Conservation (phyloP, 2,797 vertebrate species). For the Chaetodon trifasciatus region DNA sequence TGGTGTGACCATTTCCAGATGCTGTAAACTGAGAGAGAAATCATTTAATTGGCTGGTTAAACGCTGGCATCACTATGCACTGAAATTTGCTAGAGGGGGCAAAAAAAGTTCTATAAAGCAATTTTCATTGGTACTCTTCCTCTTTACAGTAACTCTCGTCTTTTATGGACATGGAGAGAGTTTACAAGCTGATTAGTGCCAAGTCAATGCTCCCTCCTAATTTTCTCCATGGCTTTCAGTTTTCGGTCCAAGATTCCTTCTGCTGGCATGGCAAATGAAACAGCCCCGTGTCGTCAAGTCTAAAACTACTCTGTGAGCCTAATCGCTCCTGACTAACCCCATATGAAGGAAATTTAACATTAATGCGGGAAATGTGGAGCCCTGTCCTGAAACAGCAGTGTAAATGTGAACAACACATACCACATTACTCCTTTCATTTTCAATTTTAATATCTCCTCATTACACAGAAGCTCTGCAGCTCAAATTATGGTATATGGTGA, state of each 20-base stretch:
- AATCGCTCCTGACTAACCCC: slow-evolving; percentile 56
- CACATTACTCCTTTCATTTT: slow-evolving; percentile 33
- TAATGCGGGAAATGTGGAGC: slow-evolving; percentile 32
- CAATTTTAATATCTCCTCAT: slow-evolving; percentile 44
- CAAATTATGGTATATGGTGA: slow-evolving; percentile 30
- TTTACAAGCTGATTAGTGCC: slow-evolving; percentile 59
- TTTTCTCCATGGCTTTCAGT: slow-evolving; percentile 48
- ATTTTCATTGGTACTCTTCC: slow-evolving; percentile 37
- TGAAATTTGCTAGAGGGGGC: slow-evolving; percentile 24
- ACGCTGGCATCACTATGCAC: slow-evolving; percentile 35
- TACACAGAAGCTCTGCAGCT: slow-evolving; percentile 41
- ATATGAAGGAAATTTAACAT: slow-evolving; percentile 33
- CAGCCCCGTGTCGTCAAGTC: slow-evolving; percentile 42
- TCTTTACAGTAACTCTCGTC: slow-evolving; percentile 38
- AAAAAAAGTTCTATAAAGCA: slow-evolving; percentile 37
- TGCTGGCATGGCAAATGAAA: slow-evolving; percentile 48
- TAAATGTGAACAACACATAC: slow-evolving; percentile 17
- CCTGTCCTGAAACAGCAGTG: slow-evolving; percentile 13
- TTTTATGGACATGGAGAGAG: slow-evolving; percentile 58
- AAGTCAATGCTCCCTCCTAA: slow-evolving; percentile 53
- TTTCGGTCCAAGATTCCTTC: slow-evolving; percentile 57
- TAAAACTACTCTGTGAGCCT: slow-evolving; percentile 32
- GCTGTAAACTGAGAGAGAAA: slow-evolving; percentile 67
- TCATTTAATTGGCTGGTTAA: slow-evolving; percentile 65
- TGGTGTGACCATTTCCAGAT: slow-evolving; percentile 77